These are phyloP conservation scores for Neosilurus hyrtlii DNA, from an alignment of 2,797 vertebrate species.

Conservation along the genomic window DNA sequence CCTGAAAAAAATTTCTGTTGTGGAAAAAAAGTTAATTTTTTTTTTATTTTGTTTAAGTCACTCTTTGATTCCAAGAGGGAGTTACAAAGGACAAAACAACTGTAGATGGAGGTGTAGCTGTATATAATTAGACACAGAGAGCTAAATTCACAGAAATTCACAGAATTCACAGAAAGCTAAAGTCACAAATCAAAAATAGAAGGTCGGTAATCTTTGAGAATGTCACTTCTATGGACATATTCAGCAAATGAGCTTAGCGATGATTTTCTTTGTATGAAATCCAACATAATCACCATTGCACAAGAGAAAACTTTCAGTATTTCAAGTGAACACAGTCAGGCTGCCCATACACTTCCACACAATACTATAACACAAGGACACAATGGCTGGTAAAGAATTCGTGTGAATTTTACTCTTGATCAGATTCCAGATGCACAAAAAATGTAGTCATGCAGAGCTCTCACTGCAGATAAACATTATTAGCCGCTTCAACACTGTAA, in stretches of 20 bases:
- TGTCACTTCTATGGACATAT: neutral
- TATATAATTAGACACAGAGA: neutral
- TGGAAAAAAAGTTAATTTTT: neutral
- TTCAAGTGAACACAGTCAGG: neutral
- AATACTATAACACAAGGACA: slow-evolving; percentile 1
- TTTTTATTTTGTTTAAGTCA: neutral
- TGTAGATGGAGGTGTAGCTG: neutral
- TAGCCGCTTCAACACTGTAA: too few relatives aligned
- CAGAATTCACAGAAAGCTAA: neutral
- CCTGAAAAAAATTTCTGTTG: neutral
- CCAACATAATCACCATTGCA: neutral
- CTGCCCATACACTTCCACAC: neutral
- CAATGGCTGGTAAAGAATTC: neutral
- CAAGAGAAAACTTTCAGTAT: neutral
- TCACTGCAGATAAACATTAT: slow-evolving; percentile 12
- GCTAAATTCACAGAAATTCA: too few relatives aligned
- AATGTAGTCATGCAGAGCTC: neutral
- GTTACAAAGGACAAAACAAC: neutral
- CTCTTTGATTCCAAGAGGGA: neutral
- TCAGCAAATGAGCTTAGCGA: neutral
- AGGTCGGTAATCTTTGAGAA: neutral
- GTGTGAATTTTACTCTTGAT: slow-evolving; percentile 16
- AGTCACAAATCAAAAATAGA: neutral
- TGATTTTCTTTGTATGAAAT: neutral
- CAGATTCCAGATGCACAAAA: slow-evolving; percentile 6